phyloP scores from a whole-genome alignment of 2,113 vertebrate genomes.

The Galbula dea region DNA sequence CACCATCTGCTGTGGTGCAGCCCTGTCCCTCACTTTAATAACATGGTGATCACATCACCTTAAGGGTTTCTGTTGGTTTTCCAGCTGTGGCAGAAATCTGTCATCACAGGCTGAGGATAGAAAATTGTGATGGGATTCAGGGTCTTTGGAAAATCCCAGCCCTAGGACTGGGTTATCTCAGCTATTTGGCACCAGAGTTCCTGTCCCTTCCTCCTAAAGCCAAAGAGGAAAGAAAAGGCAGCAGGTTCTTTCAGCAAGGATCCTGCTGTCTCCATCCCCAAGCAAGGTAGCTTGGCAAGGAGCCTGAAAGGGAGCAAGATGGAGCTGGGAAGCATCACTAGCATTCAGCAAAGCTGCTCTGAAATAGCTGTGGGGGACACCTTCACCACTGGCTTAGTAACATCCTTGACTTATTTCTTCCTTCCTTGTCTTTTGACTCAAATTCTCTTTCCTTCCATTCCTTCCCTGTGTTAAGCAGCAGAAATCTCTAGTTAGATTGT shows the following conservation, averaged over 20 bases:
- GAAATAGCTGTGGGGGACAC: not conserved
- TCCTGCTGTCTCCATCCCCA: not conserved
- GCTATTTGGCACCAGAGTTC: not conserved
- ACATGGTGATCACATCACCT: fast-evolving
- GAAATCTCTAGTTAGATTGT: not conserved
- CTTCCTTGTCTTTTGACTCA: not conserved
- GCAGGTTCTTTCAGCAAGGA: not conserved
- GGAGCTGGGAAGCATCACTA: not conserved
- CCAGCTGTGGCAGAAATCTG: not conserved
- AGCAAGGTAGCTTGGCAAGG: not conserved
- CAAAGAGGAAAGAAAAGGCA: not conserved
- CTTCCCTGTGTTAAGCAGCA: not conserved
- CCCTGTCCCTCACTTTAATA: not conserved
- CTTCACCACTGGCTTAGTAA: not conserved
- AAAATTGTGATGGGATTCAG: not conserved
- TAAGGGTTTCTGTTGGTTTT: not conserved
- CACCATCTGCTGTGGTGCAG: not conserved
- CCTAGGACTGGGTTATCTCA: not conserved
- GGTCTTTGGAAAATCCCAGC: not conserved
- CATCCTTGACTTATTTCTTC: not conserved
- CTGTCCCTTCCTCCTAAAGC: not conserved
- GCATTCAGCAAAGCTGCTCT: not conserved
- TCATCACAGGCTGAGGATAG: not conserved
- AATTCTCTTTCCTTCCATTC: not conserved
- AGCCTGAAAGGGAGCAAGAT: not conserved